Percentiles rank a stretch among this genome's conserved stretches.
Conservation (phyloP, 2,113 vertebrate species). For the Sander vitreus region DNA sequence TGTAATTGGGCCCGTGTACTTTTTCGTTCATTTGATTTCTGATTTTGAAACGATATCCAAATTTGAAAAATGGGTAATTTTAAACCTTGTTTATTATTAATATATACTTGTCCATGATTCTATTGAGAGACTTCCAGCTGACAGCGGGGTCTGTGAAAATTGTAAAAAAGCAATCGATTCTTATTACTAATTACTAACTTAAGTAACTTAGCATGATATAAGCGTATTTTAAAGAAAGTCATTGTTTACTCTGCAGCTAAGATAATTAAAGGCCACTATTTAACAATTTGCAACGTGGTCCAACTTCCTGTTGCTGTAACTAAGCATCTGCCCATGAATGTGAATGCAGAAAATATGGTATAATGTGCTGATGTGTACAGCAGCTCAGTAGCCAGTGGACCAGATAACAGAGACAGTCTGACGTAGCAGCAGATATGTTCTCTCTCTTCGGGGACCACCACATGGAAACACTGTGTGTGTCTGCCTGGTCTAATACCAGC, state of each 20-base stretch:
- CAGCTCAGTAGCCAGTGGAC: constrained; percentile 3
- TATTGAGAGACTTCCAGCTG: too few relatives aligned
- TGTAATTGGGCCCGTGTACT: too few relatives aligned
- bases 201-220: neutral
- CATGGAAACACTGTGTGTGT: constrained; percentile 19
- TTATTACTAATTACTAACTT: too few relatives aligned
- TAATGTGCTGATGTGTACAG: neutral
- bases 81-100: too few relatives aligned
- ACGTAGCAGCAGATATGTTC: constrained; percentile 15
- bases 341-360: neutral
- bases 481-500: neutral
- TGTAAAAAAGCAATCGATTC: too few relatives aligned
- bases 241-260: neutral
- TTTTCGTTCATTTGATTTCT: too few relatives aligned
- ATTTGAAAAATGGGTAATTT: too few relatives aligned
- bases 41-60: too few relatives aligned
- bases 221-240: neutral
- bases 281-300: neutral
- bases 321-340: neutral
- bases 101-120: too few relatives aligned
- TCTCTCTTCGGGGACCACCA: neutral
- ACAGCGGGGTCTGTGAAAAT: too few relatives aligned
- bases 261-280: neutral
- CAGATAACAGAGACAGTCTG: constrained; percentile 15
- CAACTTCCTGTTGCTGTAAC: neutral